Conservation (phyloP, 2,888 invertebrate species). For the Copidosoma aretas region DNA sequence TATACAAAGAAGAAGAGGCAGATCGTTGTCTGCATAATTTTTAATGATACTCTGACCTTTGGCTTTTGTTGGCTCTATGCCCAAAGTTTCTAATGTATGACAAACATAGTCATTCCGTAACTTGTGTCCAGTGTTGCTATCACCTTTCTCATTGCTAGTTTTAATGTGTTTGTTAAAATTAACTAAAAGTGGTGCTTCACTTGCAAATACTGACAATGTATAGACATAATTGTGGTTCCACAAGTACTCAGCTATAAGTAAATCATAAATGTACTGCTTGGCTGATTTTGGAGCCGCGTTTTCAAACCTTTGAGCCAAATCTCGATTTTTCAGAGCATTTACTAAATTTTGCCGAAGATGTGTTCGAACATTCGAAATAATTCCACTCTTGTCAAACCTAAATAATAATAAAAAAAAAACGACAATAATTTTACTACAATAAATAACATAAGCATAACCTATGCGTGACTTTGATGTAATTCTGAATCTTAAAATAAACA, state of each 20-base stretch:
- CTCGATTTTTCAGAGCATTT: slow-evolving; percentile 56
- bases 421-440: slow-evolving; percentile 9
- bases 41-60: slow-evolving; percentile 53
- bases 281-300: slow-evolving; percentile 51
- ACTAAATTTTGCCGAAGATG: slow-evolving; percentile 59
- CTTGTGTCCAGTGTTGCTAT: slow-evolving; percentile 45
- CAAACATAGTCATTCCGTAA: slow-evolving; percentile 55
- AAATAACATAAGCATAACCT: slow-evolving; percentile 33
- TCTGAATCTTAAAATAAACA: slow-evolving; percentile 6
- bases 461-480: not conserved
- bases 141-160: slow-evolving; percentile 27
- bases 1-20: slow-evolving; percentile 55
- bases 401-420: slow-evolving; percentile 24
- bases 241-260: slow-evolving; percentile 59
- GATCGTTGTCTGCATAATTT: slow-evolving; percentile 51
- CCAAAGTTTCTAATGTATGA: slow-evolving; percentile 57
- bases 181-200: slow-evolving; percentile 58
- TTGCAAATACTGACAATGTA: slow-evolving; percentile 59
- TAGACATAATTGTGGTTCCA: slow-evolving; percentile 58
- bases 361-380: slow-evolving; percentile 59
- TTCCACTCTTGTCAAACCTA: slow-evolving; percentile 60
- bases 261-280: slow-evolving; percentile 59
- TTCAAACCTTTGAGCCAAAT: slow-evolving; percentile 48
- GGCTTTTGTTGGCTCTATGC: slow-evolving; percentile 51
- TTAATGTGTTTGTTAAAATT: slow-evolving; percentile 52